phyloP scores from a whole-genome alignment of 2,888 invertebrate species.

The Mesoligia furuncula region DNA sequence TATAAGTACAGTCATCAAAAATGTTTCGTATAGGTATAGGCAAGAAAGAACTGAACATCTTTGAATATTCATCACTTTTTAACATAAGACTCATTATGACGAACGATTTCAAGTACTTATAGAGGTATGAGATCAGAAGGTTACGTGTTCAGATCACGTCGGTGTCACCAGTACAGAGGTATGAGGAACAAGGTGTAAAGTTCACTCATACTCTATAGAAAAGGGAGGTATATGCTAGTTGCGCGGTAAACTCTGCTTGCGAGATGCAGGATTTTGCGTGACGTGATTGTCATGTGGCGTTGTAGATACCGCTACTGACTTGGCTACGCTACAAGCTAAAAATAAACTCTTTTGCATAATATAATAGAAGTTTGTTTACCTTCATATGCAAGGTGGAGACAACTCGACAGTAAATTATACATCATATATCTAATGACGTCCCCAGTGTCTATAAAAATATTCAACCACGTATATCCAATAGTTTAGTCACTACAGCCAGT shows the following conservation, averaged over 20 bases:
- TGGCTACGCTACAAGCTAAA: background rate
- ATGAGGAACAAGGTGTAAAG: no score
- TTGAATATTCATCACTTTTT: slow-evolving; percentile 20
- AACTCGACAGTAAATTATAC: background rate
- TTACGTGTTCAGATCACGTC: no score
- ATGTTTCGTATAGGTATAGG: background rate
- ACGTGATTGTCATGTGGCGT: no score
- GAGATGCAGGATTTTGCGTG: no score
- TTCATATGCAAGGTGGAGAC: background rate
- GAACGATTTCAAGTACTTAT: background rate
- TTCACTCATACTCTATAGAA: no score
- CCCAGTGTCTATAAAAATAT: background rate
- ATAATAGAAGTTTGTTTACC: background rate
- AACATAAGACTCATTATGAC: background rate
- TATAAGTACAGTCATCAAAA: background rate
- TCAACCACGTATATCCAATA: background rate
- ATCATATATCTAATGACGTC: background rate
- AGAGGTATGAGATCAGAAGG: no score
- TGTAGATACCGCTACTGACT: no score
- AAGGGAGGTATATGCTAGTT: no score
- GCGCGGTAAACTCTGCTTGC: no score
- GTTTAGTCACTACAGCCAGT: no score
- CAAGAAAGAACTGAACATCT: background rate
- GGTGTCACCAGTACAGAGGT: no score
- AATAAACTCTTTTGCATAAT: background rate